phyloP scores from a whole-genome alignment of 2,888 invertebrate genomes.

The Drosophila austrosaltans region DNA sequence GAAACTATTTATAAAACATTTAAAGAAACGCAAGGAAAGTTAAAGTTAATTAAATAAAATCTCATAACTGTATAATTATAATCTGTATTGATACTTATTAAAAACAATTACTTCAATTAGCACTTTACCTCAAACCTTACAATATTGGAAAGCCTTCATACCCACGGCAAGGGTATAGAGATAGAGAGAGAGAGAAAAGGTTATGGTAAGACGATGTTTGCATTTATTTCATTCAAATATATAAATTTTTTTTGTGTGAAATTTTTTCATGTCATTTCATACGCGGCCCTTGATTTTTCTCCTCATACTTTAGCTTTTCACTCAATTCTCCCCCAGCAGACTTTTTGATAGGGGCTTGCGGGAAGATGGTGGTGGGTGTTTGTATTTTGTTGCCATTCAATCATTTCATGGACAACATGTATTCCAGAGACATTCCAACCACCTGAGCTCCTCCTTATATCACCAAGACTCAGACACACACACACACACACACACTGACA shows the following conservation, averaged over 20 bases:
- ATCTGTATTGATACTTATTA: background rate
- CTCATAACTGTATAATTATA: background rate
- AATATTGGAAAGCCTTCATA: background rate
- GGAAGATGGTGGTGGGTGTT: constrained; percentile 1
- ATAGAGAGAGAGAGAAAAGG: constrained; percentile 15
- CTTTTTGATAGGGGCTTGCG: no score
- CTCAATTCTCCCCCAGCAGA: background rate
- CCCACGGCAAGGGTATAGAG: background rate
- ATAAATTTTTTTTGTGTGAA: constrained; percentile 48
- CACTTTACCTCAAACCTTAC: no score
- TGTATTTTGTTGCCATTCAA: constrained; percentile 52
- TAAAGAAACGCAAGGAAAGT: no score
- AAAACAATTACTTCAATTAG: no score
- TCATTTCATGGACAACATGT: constrained; percentile 57
- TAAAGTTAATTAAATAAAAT: no score
- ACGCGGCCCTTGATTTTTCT: constrained; percentile 25
- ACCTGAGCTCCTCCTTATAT: constrained; percentile 30
- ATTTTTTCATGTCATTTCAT: constrained; percentile 69
- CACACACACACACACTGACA: constrained; percentile 21
- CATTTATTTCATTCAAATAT: constrained; percentile 68
- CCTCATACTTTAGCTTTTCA: background rate
- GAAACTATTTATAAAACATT: no score
- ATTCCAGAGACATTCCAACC: constrained; percentile 47
- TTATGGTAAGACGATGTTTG: constrained; percentile 36
- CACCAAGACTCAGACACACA: constrained; percentile 3